Evolutionary conservation across 1,140 invertebrate genomes (phyloP).

Genomic region (Drosophila ogumai): DNA sequence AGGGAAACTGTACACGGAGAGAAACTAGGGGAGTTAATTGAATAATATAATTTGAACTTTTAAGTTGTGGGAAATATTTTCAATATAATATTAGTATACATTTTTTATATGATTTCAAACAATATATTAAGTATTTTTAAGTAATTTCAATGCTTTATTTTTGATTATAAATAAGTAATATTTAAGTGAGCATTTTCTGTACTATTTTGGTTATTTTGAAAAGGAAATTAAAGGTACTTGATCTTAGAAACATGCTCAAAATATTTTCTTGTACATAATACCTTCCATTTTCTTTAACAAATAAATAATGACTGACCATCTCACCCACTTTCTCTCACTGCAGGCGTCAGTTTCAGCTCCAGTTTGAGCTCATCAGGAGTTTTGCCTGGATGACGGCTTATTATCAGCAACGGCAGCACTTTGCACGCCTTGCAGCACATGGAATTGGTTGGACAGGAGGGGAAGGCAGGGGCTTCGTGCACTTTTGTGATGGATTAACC

Average conservation of each 20-base stretch:
- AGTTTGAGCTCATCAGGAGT: constrained; percentile 44
- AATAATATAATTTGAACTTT: no score
- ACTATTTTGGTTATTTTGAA: not conserved
- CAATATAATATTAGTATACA: no score
- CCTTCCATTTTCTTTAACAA: not conserved
- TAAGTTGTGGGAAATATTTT: no score
- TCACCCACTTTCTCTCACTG: not conserved
- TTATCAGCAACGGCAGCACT: constrained; percentile 71
- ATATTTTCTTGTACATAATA: not conserved
- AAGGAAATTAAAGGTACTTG: no score
- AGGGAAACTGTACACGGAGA: constrained; percentile 1
- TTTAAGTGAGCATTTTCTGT: not conserved
- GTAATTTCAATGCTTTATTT: not conserved
- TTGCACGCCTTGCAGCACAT: constrained; percentile 57
- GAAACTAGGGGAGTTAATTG: not conserved
- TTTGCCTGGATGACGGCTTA: constrained; percentile 67
- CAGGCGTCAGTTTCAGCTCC: constrained; percentile 27
- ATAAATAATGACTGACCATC: not conserved
- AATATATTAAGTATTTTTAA: not conserved
- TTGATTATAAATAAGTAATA: not conserved
- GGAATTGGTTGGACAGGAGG: constrained; percentile 13
- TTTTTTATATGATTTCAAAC: no score
- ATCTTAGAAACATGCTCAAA: no score
- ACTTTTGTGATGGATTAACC: constrained; percentile 75
- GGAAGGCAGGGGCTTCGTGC: constrained; percentile 21